These are phyloP conservation scores for Mungos mungo DNA, from an alignment of 2,113 vertebrate genomes.

Conservation along the genomic window DNA sequence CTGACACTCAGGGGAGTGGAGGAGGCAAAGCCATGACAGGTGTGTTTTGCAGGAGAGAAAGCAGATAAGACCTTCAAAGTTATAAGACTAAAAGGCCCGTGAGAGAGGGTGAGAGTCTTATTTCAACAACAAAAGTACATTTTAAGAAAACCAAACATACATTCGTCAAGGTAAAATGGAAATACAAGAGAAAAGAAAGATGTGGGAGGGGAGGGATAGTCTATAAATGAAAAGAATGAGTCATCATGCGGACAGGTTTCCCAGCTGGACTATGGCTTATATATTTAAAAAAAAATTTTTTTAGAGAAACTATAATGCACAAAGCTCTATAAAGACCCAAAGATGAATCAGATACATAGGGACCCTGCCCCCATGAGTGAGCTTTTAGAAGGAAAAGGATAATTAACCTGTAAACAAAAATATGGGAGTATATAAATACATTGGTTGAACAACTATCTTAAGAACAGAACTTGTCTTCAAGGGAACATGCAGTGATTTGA, in stretches of 20 bases:
- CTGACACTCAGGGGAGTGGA: slow-evolving; percentile 44
- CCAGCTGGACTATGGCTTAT: neutral
- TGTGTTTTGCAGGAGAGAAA: slow-evolving; percentile 50
- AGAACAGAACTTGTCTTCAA: neutral
- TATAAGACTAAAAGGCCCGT: neutral
- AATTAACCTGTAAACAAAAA: neutral
- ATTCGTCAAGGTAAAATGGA: slow-evolving; percentile 37
- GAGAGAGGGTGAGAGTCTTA: neutral
- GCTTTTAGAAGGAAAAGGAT: neutral
- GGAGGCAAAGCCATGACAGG: slow-evolving; percentile 30
- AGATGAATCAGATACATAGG: neutral
- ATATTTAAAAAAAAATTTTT: neutral
- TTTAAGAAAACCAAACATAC: neutral
- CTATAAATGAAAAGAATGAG: slow-evolving; percentile 58
- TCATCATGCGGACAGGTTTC: neutral
- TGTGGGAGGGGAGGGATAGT: neutral
- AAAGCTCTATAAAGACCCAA: slow-evolving; percentile 2
- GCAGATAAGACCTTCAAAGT: slow-evolving; percentile 61
- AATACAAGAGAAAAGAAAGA: slow-evolving; percentile 33
- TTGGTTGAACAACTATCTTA: neutral
- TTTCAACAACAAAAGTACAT: slow-evolving; percentile 48
- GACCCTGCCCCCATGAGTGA: neutral
- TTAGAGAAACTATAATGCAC: neutral
- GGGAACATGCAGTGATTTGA: neutral
- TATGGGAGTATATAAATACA: neutral